Conservation (phyloP, 2,113 vertebrate genomes). For the Onychorhynchus coronatus region DNA sequence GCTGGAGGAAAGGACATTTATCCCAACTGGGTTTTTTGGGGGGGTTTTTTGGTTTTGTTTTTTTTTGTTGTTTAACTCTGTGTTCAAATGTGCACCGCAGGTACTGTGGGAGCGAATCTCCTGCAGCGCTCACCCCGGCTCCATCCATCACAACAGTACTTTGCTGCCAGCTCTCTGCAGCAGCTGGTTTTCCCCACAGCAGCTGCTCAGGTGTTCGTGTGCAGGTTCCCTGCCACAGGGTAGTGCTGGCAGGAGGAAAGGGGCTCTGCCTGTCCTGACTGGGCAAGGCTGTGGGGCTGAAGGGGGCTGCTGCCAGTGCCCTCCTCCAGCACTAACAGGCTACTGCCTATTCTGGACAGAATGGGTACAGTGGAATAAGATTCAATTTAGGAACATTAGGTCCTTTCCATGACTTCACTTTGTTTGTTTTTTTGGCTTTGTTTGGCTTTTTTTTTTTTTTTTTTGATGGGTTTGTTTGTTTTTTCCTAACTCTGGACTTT, state of each 20-base stretch:
- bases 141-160: not conserved
- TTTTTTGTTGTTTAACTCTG: not conserved
- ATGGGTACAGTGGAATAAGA: fast-evolving
- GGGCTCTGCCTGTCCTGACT: not conserved
- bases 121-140: fast-evolving
- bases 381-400: not conserved
- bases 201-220: not conserved
- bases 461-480: not conserved
- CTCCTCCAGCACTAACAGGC: not conserved
- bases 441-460: not conserved
- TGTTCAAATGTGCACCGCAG: not conserved
- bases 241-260: not conserved
- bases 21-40: not conserved
- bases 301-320: not conserved
- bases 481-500: not conserved
- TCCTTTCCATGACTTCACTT: not conserved
- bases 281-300: not conserved
- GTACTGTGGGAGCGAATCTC: not conserved
- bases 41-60: no score
- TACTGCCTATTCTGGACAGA: not conserved
- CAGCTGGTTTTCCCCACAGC: not conserved
- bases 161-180: not conserved
- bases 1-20: not conserved
- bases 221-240: not conserved
- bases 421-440: not conserved